phyloP scores from a whole-genome alignment of 2,113 vertebrate species.

The Eublepharis macularius region DNA sequence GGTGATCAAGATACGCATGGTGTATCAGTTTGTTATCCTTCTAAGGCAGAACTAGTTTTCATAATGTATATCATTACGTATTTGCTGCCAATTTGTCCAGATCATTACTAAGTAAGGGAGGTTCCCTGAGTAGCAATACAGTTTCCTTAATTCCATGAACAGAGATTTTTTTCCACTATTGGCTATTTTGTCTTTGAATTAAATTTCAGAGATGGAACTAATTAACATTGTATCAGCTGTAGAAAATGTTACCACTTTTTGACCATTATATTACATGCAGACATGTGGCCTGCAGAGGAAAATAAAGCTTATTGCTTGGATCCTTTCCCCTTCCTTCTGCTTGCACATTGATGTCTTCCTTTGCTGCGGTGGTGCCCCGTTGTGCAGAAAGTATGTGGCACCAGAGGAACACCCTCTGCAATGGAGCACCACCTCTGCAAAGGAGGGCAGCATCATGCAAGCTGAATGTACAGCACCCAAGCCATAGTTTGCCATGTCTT shows the following conservation, averaged over 20 bases:
- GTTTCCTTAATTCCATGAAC: background rate
- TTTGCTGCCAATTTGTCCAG: background rate
- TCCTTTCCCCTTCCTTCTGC: too few species aligned
- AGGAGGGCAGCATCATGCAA: too few species aligned
- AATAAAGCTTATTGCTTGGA: background rate
- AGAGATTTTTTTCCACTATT: background rate
- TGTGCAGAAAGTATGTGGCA: too few species aligned
- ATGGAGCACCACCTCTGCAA: too few species aligned
- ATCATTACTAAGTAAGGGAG: background rate
- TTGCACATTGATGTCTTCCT: too few species aligned
- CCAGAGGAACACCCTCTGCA: too few species aligned
- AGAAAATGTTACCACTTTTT: background rate
- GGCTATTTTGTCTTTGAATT: background rate
- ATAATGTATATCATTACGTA: background rate
- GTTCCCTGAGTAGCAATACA: background rate
- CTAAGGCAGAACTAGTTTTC: background rate
- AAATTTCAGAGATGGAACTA: background rate
- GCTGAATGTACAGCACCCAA: too few species aligned
- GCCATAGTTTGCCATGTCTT: too few species aligned
- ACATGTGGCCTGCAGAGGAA: background rate
- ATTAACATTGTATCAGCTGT: background rate
- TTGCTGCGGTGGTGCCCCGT: too few species aligned
- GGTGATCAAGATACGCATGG: background rate
- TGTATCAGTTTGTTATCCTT: background rate
- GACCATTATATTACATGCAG: too few species aligned